Conservation (phyloP, 2,888 invertebrate species). For the Cynaeus angustus region DNA sequence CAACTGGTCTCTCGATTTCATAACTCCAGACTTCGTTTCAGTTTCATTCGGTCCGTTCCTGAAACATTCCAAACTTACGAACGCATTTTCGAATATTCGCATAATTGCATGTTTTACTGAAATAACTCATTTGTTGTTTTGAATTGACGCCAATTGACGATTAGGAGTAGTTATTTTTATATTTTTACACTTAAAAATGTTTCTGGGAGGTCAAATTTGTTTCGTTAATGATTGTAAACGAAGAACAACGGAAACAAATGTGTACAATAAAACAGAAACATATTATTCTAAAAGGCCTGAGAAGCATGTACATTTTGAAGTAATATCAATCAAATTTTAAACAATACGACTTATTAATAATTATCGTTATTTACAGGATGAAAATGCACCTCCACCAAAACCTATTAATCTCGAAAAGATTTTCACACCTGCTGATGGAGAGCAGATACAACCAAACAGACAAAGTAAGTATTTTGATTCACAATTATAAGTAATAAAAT, state of each 20-base stretch:
- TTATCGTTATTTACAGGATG: conserved; percentile 73
- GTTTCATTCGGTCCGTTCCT: conserved; percentile 33
- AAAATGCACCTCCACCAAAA: conserved; percentile 76
- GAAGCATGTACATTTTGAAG: conserved; percentile 69
- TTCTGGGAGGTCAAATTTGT: conserved; percentile 67
- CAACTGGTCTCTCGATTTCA: conserved; percentile 7
- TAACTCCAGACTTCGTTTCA: conserved; percentile 37
- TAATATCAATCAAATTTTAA: conserved; percentile 52
- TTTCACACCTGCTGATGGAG: conserved; percentile 88
- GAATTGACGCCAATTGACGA: conserved; percentile 52
- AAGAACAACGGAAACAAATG: conserved; percentile 49
- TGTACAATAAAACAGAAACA: conserved; percentile 50
- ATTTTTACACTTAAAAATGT: conserved; percentile 62
- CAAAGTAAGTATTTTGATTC: conserved; percentile 67
- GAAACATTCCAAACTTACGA: conserved; percentile 37
- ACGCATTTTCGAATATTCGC: conserved; percentile 25
- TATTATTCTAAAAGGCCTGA: conserved; percentile 58
- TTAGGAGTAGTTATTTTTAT: conserved; percentile 39
- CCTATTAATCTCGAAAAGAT: conserved; percentile 89
- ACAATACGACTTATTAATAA: background rate
- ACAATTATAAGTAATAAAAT: conserved; percentile 3
- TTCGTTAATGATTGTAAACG: conserved; percentile 57
- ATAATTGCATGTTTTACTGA: conserved; percentile 21
- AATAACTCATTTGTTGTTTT: conserved; percentile 37
- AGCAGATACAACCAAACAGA: conserved; percentile 85